Evolutionary conservation across 2,888 invertebrate genomes (phyloP), one percentile per base, ranked within the genome.

Genomic region (Ophion ventricosus): DNA sequence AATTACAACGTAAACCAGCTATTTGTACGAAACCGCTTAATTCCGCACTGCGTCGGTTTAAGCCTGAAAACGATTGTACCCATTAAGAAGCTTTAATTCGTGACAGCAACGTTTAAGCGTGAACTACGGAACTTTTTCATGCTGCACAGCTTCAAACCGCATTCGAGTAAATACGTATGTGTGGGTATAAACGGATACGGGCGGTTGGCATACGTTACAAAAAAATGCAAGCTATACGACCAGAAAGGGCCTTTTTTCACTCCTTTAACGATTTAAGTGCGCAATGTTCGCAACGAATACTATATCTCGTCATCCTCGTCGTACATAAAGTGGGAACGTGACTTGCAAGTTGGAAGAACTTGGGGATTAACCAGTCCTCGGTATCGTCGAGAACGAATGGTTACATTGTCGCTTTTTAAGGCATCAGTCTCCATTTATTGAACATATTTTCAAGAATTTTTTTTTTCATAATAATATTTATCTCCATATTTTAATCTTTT

Each of bases 281-380:
- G 80, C 83, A 85, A 87, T 83, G 87, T 84, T 82, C 85, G 80
- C 80, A 83, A 80, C 81, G 87, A 83, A 83, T 84, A 83, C 85
- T 85, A 83, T 80, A 87, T 83, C 84, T 84, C 84, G 85, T 84
- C 84, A 84, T 73, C 83, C 83, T 84, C 77, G 81, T 70, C 80
- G 80, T 85, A 87, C 87, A 85, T 87, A 85, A 84, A 85, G 73
- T 79, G 67, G 54, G 85, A 85, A 87, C 85, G 87, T 87, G 87
- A 87, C 87, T 87, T 56, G 87, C 85, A 85, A 84, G 73, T 81
- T 29, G 75, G 82, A 84, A 74, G 82, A 86, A 80, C 80, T 81
- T 80, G 61, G 40, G 54, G 80, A 82, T 84, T 85, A 84, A 85
- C 78, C 66, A 63, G 76, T 80, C 56, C 66, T 80, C 76, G 57